Conservation (phyloP, 2,797 vertebrate genomes). For the Acanthis flammea region DNA sequence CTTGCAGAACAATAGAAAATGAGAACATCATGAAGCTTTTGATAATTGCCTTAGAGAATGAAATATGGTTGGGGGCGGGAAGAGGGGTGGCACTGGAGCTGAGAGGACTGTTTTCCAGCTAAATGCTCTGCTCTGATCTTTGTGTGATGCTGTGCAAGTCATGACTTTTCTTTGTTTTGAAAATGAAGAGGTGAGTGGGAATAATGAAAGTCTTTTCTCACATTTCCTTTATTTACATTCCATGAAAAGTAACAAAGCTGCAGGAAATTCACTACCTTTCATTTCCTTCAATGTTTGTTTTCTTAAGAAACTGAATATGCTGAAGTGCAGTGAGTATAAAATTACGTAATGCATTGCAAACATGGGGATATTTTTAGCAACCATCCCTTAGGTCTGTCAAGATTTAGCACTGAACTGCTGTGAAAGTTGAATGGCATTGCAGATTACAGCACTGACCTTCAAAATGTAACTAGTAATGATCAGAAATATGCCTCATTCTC, state of each 20-base stretch:
- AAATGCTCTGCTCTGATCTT: not conserved
- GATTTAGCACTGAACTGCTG: not conserved
- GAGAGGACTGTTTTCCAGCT: not conserved
- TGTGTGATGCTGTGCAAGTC: not conserved
- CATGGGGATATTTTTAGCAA: slow-evolving; percentile 4
- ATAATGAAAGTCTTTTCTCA: not conserved
- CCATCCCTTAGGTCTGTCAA: not conserved
- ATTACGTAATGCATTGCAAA: not conserved
- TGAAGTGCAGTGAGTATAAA: not conserved
- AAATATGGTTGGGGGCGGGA: not conserved
- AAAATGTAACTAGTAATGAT: not conserved
- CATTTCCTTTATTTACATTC: not conserved
- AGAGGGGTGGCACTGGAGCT: not conserved
- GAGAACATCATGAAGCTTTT: not conserved
- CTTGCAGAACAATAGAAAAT: not conserved
- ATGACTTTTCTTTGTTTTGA: not conserved
- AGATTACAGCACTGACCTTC: not conserved
- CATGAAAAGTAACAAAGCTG: not conserved
- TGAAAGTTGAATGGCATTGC: not conserved
- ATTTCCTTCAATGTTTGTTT: slow-evolving; percentile 5
- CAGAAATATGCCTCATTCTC: not conserved
- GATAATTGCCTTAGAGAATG: not conserved
- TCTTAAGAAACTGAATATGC: not conserved
- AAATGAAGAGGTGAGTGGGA: not conserved
- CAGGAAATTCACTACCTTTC: slow-evolving; percentile 2